Evolutionary conservation across 2,888 invertebrate genomes (phyloP), one percentile per base, ranked within the genome.

Genomic region (Bombylius discolor): DNA sequence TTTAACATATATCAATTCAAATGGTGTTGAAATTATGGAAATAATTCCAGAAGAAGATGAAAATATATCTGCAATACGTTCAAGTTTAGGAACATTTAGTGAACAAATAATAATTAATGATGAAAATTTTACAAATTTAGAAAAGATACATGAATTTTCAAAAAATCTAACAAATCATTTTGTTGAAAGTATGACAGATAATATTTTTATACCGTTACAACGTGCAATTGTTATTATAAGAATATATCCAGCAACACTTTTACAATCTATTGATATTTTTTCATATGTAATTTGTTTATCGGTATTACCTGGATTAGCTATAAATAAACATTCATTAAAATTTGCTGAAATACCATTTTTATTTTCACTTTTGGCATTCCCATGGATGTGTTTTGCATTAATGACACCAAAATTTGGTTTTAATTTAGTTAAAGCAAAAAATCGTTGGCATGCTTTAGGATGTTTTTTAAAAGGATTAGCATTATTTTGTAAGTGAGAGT

Each of bases 11-110:
- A 70, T 71, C 55, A 73, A 71, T 64, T 68, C 71, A 3, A 71
- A 72, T 61, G 72, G 72, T 1, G 72, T 73, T 9, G 72, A 73
- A 59, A 73, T 73, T 32, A 73, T 73, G 72, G 72, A 73, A 61
- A 73, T 73, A 23, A 73, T 73, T 58, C 72, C 73, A 42, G 72
- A 73, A 57, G 72, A 73, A 61, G 72, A 73, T 58, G 73, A 73
- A 59, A 72, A 65, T 13, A 57, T 68, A 32, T 73, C 73, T 8
- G 62, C 70, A 13, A 66, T 71, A 64, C 69, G 72, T 13, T 70
- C 73, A 9, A 73, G 73, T 56, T 66, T 67, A 23, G 68, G 66
- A 4, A 73, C 72, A 5, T 71, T 73, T 14, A 68, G 70, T 49
- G 47, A 36, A 23, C 36, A 47, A 47, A 36, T 47, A 23, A 42